Base-by-base conservation (phyloP, 2,113 vertebrate species). In the Caranx ignobilis region DNA sequence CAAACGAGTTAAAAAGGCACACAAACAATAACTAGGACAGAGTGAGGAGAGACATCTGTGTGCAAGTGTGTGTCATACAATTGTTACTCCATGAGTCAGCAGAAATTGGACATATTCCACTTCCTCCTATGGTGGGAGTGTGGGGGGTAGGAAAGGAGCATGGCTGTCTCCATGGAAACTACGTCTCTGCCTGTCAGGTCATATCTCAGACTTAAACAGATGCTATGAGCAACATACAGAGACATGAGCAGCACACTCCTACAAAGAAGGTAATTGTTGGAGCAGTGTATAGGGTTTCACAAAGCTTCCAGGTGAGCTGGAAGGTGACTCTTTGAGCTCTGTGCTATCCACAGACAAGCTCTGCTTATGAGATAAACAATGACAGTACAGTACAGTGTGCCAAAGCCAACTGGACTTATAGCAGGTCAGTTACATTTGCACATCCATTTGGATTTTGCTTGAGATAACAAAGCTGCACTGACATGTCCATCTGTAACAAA, bases 141-240 rank as follows among this genome's bases (percentile, higher is more conserved):
- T 19, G 16, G 21, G 75, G 73, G 83, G 35, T 63, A 79, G 81
- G 66, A 43, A 75, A 70, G 55, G 55, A 83, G 86, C 59, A 43
- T 18, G 47, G 34, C 75, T 63, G 85, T 92, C 71, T 32, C 89
- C 82, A 86, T 91, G 87, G 85, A 88, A 93, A 91, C 89, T 47
- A 71, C 56, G 79, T 81, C 69, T 86, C 73, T 90, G 89, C 82
- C 82, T 79, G 85, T 79, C 16, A 5, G 74, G 82, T 90, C 56
- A 78, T 75, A 88, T 90, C 78, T 80, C 69, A 81, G 71, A 71
- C 50, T 79, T 71, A 87, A 87, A 85, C 80, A 85, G 87, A 88
- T 89, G 89, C 82, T 88, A 41, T 57, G 66, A 70, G 76, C 66
- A 76, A 74, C 85, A 81, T 74, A 76, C 2, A 21, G 82, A 82